These are phyloP conservation scores for Copsychus sechellarum DNA, from an alignment of 2,113 vertebrate species.

Conservation along the genomic window DNA sequence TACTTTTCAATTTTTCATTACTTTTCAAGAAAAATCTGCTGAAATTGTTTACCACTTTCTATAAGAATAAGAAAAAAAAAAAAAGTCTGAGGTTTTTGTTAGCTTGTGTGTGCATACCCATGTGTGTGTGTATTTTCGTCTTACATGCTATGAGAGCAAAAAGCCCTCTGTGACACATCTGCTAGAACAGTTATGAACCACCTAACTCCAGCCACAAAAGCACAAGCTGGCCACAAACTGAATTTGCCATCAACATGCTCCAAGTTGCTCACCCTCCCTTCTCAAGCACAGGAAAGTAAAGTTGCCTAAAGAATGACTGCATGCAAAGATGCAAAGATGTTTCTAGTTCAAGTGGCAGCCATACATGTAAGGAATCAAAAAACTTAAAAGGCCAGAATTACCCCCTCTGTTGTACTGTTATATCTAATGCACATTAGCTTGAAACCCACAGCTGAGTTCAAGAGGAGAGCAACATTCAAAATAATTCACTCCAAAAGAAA, in stretches of 20 bases:
- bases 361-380: not conserved
- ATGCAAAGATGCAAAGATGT: not conserved
- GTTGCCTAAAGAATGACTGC: not conserved
- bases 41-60: not conserved
- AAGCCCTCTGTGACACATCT: not conserved
- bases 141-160: not conserved
- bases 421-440: not conserved
- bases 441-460: not conserved
- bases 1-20: not conserved
- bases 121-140: fast-evolving
- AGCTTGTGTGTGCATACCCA: not conserved
- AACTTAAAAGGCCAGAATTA: not conserved
- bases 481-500: not conserved
- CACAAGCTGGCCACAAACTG: not conserved
- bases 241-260: not conserved
- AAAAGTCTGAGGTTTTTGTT: not conserved
- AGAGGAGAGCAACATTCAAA: not conserved
- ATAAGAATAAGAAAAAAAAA: not conserved
- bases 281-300: not conserved
- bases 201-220: not conserved
- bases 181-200: not conserved
- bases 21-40: not conserved
- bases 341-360: not conserved
- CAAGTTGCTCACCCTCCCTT: not conserved
- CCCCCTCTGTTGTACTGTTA: not conserved